Evolutionary conservation across 2,888 invertebrate genomes (phyloP).

Genomic region (Megastigmus dorsalis): DNA sequence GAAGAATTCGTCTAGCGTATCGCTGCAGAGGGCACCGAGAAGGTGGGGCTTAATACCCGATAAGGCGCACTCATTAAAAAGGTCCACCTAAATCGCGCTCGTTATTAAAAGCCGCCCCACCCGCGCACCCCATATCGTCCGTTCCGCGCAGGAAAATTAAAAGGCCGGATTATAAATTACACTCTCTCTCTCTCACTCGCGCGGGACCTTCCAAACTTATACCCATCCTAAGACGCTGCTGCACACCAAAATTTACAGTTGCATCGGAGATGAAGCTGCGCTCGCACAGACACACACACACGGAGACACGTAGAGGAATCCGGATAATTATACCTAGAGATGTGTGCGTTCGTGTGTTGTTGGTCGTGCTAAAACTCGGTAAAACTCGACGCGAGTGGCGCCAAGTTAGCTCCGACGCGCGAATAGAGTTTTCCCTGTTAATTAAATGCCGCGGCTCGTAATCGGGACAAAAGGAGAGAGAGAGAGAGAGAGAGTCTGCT

Average conservation of each 20-base stretch:
- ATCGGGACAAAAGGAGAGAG: conserved; percentile 11
- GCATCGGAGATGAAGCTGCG: no score
- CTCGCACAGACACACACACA: not conserved
- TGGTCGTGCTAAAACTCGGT: not conserved
- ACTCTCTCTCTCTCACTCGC: no score
- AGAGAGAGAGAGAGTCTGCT: no score
- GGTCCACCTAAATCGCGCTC: conserved; percentile 6
- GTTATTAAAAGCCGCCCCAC: conserved; percentile 16
- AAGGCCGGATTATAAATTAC: conserved; percentile 46
- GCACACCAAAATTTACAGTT: conserved; percentile 34
- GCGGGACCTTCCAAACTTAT: no score
- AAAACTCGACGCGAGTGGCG: conserved; percentile 10
- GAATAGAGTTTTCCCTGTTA: conserved; percentile 32
- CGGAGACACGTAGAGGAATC: conserved; percentile 1
- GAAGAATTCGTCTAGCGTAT: conserved; percentile 44
- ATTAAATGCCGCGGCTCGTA: conserved; percentile 39
- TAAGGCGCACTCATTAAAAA: conserved; percentile 42
- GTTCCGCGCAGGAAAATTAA: conserved; percentile 29
- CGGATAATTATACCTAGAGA: conserved; percentile 42
- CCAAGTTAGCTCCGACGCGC: no score
- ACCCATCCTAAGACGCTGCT: no score
- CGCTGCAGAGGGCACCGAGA: no score
- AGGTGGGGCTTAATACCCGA: conserved; percentile 4
- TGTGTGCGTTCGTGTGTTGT: not conserved
- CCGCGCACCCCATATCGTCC: no score